Conservation (phyloP, 2,797 vertebrate genomes). For the Harpagifer antarcticus region DNA sequence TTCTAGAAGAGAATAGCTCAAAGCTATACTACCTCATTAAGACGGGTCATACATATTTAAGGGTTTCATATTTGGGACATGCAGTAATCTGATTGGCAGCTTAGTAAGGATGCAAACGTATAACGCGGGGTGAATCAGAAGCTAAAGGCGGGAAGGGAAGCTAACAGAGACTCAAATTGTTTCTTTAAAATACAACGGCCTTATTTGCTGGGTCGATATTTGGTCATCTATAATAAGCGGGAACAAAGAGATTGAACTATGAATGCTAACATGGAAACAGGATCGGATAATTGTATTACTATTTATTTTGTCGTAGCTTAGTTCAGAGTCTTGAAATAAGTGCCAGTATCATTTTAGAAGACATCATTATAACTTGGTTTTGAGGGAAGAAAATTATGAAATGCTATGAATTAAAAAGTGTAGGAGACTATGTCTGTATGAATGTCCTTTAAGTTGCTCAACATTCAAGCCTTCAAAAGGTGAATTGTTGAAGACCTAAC, state of each 20-base stretch:
- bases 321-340: conserved; percentile 35
- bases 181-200: background rate
- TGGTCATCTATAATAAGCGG: background rate
- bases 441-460: too few relatives aligned
- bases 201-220: background rate
- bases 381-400: background rate
- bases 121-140: conserved; percentile 1
- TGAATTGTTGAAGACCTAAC: too few relatives aligned
- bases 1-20: conserved; percentile 38
- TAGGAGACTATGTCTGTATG: too few relatives aligned
- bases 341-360: conserved; percentile 50
- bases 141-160: background rate
- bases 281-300: background rate
- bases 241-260: background rate
- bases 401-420: too few relatives aligned
- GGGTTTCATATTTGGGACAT: conserved; percentile 43
- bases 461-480: too few relatives aligned
- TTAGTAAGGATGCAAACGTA: conserved; percentile 17
- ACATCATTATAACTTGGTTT: conserved; percentile 46
- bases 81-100: conserved; percentile 45
- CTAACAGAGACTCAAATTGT: background rate
- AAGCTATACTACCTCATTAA: conserved; percentile 38
- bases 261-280: background rate
- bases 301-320: background rate
- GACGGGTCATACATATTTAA: conserved; percentile 59